Evolutionary conservation across 2,113 vertebrate genomes (phyloP), one percentile per base, ranked within the genome.

Genomic region (Semnornis frantzii): DNA sequence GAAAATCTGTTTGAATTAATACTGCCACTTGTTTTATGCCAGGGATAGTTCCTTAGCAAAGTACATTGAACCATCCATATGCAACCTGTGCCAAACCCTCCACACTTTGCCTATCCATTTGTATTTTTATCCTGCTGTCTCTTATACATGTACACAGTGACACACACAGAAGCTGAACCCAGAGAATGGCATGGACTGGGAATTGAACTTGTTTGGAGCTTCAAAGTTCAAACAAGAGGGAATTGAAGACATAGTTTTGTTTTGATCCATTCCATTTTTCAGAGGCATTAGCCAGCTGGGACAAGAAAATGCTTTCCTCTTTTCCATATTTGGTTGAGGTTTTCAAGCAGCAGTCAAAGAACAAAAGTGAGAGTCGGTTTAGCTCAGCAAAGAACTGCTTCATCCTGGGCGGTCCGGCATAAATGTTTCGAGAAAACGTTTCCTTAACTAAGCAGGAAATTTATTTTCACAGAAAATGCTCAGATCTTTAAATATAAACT

Each of bases 301-400:
- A 70, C 15, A 85, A 85, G 34, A 76, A 91, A 89, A 89, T 37
- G 6, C 31, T 76, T 89, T 87, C 37, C 19, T 91, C 33, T 79
- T 85, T 94, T 69, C 89, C 72, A 79, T 93, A 89, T 91, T 89
- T 96, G 64, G 82, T 59, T 80, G 82, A 77, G 33, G 69, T 74
- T 92, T 93, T 85, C 64, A 85, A 70, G 17, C 25, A 87, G 30
- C 9, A 90, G 72, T 25, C 6, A 4, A 82, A 82, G 46, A 92
- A 63, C 44, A 82, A 48, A 95, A 74, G 37, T n/a, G 23, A 85
- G 15, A 12, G 64, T 70, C 33, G 50, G 54, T 79, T 95, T 82
- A 76, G 76, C 85, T 95, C 81, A 50, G 30, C 7, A 87, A 74
- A 64, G 9, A 6, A 31, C 21, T 48, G 27, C 54, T 82, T 88